Evolutionary conservation across 92 coral and sea anemone genomes (phyloP).

Genomic region (Bergia sp.): DNA sequence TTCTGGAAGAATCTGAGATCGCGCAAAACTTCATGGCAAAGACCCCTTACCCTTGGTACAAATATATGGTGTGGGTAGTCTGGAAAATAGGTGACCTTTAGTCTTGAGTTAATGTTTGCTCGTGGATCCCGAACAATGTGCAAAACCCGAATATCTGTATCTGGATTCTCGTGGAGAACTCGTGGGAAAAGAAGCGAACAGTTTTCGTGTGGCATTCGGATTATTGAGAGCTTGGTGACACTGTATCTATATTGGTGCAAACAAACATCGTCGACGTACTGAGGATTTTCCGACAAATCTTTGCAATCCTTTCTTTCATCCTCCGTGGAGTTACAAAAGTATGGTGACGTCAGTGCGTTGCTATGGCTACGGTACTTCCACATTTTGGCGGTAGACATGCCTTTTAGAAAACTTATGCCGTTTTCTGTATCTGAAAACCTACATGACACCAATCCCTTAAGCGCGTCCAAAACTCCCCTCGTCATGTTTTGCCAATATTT

Average conservation of each 20-base stretch:
- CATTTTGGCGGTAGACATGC: constrained; percentile 7
- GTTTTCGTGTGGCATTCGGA: constrained; percentile 56
- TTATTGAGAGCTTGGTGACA: constrained; percentile 51
- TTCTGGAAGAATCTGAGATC: constrained; percentile 45
- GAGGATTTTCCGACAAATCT: constrained; percentile 17
- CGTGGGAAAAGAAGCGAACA: constrained; percentile 54
- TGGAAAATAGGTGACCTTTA: constrained; percentile 36
- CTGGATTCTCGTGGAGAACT: not conserved
- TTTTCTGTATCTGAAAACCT: constrained; percentile 51
- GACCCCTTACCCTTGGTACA: constrained; percentile 30
- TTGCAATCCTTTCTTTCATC: not conserved
- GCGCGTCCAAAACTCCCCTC: constrained; percentile 20
- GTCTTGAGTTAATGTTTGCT: constrained; percentile 47
- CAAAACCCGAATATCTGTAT: too few relatives aligned
- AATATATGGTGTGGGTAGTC: constrained; percentile 23
- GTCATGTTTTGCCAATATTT: constrained; percentile 9
- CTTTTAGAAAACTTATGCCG: constrained; percentile 49
- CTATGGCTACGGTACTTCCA: not conserved
- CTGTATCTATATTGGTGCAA: constrained; percentile 46
- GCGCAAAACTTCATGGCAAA: constrained; percentile 32
- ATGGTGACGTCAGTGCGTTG: not conserved
- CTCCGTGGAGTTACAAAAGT: constrained; percentile 50
- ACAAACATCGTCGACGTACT: constrained; percentile 42
- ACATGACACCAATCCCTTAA: constrained; percentile 52
- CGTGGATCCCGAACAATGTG: too few relatives aligned